A percentile compares a stretch with the other conserved stretches of the same genome.
Conservation (phyloP, 2,797 vertebrate species). For the Sphenodon punctatus region DNA sequence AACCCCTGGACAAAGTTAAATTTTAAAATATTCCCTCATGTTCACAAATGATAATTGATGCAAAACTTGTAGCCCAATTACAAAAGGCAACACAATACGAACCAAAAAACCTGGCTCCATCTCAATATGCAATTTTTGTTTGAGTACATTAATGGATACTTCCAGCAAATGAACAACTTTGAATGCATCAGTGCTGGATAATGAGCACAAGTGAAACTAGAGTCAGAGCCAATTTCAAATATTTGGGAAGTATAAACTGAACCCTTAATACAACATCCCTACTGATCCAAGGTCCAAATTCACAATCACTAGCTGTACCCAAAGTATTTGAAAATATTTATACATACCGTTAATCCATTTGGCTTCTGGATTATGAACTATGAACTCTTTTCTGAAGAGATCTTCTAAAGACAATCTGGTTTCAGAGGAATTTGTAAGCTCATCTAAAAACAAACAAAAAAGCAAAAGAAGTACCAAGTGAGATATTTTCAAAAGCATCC, state of each 20-base stretch:
- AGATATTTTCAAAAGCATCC: background rate
- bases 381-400: slow-evolving; percentile 90
- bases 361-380: slow-evolving; percentile 88
- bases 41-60: background rate
- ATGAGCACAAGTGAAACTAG: slow-evolving; percentile 4
- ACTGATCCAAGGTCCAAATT: too few species aligned
- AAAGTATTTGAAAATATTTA: background rate
- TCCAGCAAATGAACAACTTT: slow-evolving; percentile 11
- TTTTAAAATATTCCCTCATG: background rate
- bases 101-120: background rate
- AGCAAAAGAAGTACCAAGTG: background rate
- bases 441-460: slow-evolving; percentile 79
- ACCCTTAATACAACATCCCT: background rate
- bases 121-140: background rate
- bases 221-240: background rate
- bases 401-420: slow-evolving; percentile 91
- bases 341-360: slow-evolving; percentile 94
- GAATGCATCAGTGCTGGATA: background rate
- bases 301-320: too few species aligned
- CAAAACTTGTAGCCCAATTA: background rate
- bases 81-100: background rate
- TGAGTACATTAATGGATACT: background rate
- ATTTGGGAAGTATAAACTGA: background rate
- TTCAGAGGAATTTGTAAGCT: slow-evolving; percentile 87
- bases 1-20: background rate